These are phyloP conservation scores for Mus pahari DNA, from an alignment of 2,113 vertebrate genomes.

Conservation along the genomic window DNA sequence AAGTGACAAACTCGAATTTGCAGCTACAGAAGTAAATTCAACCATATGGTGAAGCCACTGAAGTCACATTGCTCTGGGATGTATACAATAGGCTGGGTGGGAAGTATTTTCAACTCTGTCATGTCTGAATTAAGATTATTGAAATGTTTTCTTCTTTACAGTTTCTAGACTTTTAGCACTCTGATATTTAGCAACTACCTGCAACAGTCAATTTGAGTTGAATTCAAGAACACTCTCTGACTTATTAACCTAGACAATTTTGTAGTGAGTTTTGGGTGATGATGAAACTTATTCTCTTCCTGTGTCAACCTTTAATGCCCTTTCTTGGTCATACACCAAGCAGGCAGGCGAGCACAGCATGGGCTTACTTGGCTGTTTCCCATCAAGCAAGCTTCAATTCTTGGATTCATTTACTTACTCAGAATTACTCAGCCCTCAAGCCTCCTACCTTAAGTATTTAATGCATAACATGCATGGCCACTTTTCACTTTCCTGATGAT, in stretches of 20 bases:
- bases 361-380: slow-evolving; percentile 8
- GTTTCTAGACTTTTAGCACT: neutral
- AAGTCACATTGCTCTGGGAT: neutral
- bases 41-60: neutral
- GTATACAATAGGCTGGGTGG: neutral
- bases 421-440: slow-evolving; percentile 43
- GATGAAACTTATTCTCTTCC: neutral
- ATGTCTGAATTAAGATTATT: slow-evolving; percentile 16
- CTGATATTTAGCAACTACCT: neutral
- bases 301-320: neutral
- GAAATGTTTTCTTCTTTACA: neutral
- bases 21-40: neutral
- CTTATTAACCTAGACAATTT: neutral
- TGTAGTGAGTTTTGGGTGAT: neutral
- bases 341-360: neutral
- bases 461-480: neutral
- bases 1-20: neutral
- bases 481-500: slow-evolving; percentile 62
- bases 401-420: slow-evolving; percentile 39
- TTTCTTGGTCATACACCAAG: neutral
- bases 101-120: neutral
- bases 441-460: slow-evolving; percentile 55
- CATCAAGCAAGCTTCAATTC: slow-evolving; percentile 8
- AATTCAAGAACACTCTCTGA: slow-evolving; percentile 3
- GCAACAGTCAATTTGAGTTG: neutral